These are phyloP conservation scores for Tenthredo distinguenda DNA, from an alignment of 2,888 invertebrate species.

Conservation along the genomic window DNA sequence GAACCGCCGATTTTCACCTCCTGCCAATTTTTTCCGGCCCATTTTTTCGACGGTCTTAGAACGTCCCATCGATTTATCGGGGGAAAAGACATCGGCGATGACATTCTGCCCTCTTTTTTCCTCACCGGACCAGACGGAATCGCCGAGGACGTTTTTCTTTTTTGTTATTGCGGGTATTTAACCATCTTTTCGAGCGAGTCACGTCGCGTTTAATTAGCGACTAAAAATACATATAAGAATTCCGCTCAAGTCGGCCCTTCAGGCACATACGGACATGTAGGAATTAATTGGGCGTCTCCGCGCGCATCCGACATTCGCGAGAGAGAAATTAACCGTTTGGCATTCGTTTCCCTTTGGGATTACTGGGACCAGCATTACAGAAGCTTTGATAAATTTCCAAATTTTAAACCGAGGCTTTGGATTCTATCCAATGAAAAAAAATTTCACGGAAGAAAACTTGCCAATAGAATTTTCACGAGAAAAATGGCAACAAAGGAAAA, in stretches of 20 bases:
- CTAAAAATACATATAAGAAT: conserved; percentile 37
- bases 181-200: conserved; percentile 29
- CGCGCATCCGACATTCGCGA: not conserved
- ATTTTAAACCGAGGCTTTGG: not conserved
- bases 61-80: not conserved
- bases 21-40: too few species aligned
- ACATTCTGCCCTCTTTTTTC: not conserved
- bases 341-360: conserved; percentile 36
- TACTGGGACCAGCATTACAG: not conserved
- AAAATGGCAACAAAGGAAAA: not conserved
- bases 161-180: not conserved
- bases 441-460: not conserved
- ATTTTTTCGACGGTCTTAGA: not conserved
- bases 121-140: not conserved
- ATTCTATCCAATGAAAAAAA: not conserved
- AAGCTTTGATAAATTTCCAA: not conserved
- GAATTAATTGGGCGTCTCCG: conserved; percentile 51
- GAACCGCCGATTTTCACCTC: not conserved
- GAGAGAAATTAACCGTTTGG: conserved; percentile 31
- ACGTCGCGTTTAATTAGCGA: conserved; percentile 48
- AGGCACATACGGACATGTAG: conserved; percentile 26
- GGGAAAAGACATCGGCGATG: not conserved
- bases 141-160: not conserved
- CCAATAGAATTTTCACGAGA: not conserved
- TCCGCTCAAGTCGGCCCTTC: not conserved